Evolutionary conservation across 2,113 vertebrate species (phyloP), one percentile per base, ranked within the genome.

Genomic region (Calidris pugnax): DNA sequence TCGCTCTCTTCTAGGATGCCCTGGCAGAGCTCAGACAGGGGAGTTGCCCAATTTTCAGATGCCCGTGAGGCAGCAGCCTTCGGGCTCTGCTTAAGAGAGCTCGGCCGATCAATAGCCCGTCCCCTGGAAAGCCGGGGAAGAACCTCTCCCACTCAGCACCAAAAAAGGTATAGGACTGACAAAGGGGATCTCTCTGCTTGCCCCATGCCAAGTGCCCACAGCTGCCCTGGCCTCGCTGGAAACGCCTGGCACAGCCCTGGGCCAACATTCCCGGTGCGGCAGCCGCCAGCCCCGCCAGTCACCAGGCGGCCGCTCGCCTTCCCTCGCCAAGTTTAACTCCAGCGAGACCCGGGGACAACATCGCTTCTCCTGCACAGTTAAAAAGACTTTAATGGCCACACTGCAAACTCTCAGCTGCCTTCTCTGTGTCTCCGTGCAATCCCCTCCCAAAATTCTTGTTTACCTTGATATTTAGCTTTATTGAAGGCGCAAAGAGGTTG

Each of bases 161-260:
- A 96, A 96, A 95, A 96, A 87, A 92, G 89, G 95, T 17, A 43
- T 55, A 81, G 96, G 93, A 94, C 87, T 90, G 78, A 91, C 90
- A 87, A 85, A 92, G 92, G 94, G 91, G 73, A 96, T 88, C 87
- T 97, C 93, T 97, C 88, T 57, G 93, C 71, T 78, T 91, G 33
- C 24, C 28, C 81, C 75, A 55, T 1, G 63, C 89, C 18, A 37
- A 85, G 74, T 3, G 28, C 78, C 91, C 93, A 66, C 89, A 96
- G 95, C 91, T 94, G 93, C 84, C 89, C 83, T 14, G 55, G 90
- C 72, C 87, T 33, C 3, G 15, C 35, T 66, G 92, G 28, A 64
- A 84, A 79, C 0, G 22, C 81, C 87, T 96, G 96, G 95, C 95
- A 94, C 79, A 59, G 95, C 83, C 64, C 9, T 10, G 12, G 3